A percentile compares a stretch with the other conserved stretches of the same genome.
Conservation (phyloP, 2,888 invertebrate species). For the Boloria euphrosyne region DNA sequence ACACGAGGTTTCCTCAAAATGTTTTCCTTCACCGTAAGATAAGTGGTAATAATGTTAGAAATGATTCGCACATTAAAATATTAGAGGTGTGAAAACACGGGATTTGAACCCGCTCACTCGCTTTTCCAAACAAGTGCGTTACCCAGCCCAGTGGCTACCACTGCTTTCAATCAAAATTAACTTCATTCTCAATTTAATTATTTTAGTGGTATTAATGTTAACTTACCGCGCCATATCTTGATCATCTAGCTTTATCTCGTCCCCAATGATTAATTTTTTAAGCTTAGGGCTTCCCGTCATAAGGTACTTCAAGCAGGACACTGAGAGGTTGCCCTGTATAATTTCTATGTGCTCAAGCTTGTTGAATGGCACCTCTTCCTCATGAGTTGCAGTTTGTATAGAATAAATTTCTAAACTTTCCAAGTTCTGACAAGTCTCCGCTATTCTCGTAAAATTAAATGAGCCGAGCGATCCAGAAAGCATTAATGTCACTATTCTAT, state of each 20-base stretch:
- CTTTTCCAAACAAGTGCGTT: too few relatives aligned
- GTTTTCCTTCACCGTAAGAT: too few relatives aligned
- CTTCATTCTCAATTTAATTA: too few relatives aligned
- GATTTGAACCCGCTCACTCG: too few relatives aligned
- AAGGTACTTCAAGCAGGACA: slow-evolving; percentile 82
- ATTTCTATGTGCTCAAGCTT: slow-evolving; percentile 85
- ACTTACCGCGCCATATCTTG: slow-evolving; percentile 84
- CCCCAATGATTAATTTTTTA: slow-evolving; percentile 84
- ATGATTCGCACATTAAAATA: too few relatives aligned
- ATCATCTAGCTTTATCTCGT: slow-evolving; percentile 85
- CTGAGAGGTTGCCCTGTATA: slow-evolving; percentile 84
- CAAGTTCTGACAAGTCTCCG: slow-evolving; percentile 82
- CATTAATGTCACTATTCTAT: slow-evolving; percentile 80
- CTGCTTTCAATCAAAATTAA: not conserved
- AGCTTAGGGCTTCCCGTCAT: slow-evolving; percentile 83
- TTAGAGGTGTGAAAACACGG: too few relatives aligned
- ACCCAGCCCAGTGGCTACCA: too few relatives aligned
- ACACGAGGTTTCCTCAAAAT: too few relatives aligned
- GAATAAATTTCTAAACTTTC: slow-evolving; percentile 85
- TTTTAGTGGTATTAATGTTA: not conserved
- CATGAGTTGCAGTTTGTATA: slow-evolving; percentile 83
- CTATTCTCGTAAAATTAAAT: slow-evolving; percentile 83
- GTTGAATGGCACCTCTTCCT: slow-evolving; percentile 81
- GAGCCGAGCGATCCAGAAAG: slow-evolving; percentile 82
- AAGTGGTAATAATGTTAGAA: too few relatives aligned